These are phyloP conservation scores for Nautilus pompilius DNA, from an alignment of 1,140 invertebrate genomes.

Conservation along the genomic window DNA sequence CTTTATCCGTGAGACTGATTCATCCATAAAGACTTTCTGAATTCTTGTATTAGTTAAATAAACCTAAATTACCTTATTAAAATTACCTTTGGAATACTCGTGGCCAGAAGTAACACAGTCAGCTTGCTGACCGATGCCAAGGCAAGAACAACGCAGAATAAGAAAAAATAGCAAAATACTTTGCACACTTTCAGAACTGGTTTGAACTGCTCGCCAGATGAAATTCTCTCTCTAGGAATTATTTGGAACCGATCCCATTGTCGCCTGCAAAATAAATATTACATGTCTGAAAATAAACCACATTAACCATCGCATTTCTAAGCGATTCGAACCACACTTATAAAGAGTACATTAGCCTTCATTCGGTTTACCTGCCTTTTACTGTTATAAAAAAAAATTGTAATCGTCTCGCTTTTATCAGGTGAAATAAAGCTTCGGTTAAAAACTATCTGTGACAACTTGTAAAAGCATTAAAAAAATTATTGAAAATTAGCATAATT, in stretches of 20 bases:
- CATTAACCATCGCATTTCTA: too few relatives aligned
- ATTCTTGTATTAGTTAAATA: not conserved
- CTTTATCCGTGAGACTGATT: not conserved
- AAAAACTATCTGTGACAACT: too few relatives aligned
- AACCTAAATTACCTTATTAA: not conserved
- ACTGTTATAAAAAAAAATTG: too few relatives aligned
- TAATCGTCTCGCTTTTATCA: too few relatives aligned
- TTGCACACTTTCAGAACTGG: conserved; percentile 33
- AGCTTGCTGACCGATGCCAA: conserved; percentile 35
- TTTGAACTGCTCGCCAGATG: conserved; percentile 22
- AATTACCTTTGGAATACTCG: conserved; percentile 32
- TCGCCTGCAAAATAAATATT: conserved; percentile 20
- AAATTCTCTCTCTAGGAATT: conserved; percentile 36
- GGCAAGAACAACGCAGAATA: conserved; percentile 30
- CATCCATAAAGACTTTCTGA: too few relatives aligned
- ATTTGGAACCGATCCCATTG: conserved; percentile 42
- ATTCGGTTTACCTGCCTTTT: too few relatives aligned
- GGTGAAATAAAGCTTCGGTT: too few relatives aligned
- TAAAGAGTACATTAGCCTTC: too few relatives aligned
- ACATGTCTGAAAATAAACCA: too few relatives aligned
- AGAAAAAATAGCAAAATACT: conserved; percentile 28
- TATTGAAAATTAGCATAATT: too few relatives aligned
- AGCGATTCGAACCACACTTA: too few relatives aligned
- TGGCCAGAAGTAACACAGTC: conserved; percentile 31
- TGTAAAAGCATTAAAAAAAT: too few relatives aligned